Evolutionary conservation across 1,140 invertebrate genomes (phyloP), one percentile per base, ranked within the genome.

Genomic region (Watersipora subatra): DNA sequence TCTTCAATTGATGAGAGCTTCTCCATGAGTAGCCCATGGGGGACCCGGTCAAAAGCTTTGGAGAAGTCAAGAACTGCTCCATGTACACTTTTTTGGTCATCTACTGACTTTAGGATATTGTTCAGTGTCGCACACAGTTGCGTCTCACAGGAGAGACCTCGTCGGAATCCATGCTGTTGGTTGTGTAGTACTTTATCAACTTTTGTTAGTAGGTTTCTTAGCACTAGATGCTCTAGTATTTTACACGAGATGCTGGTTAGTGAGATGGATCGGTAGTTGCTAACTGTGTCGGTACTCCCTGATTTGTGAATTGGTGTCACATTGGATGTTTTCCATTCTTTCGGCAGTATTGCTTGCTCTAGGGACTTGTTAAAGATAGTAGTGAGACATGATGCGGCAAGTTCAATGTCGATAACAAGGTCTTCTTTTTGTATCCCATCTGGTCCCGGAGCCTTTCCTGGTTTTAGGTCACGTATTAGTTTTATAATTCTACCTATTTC

Each of bases 261-360:
- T 22, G 65, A 57, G 1, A 69, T 46, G 22, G 67, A 65, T 24
- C 65, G 24, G 46, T 68, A 66, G 55, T 68, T 68, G 2, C 17
- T 26, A 20, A 61, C 59, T 25, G 22, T 20, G 20, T 20, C n/a
- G 26, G 26, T 63, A 17, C 46, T 58, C 57, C 65, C 63, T 56
- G 63, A 63, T 56, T 69, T 69, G 28, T 34, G 61, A 3, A 66
- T 17, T 46, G 67, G 58, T 24, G 62, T 57, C 7, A 67, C 58
- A 28, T 66, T 63, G 27, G 65, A 65, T 19, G 46, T n/a, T 27
- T 61, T 58, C 62, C 62, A 69, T n/a, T 26, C 17, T 26, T 25
- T 27, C 29, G 65, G 67, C 15, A 69, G 25, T 19, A 25, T 26
- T 3, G 62, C 64, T 55, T 28, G 7, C 19, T 62, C 3, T 25